Base-by-base conservation (phyloP, 2,113 vertebrate species). In the Strigops habroptila region DNA sequence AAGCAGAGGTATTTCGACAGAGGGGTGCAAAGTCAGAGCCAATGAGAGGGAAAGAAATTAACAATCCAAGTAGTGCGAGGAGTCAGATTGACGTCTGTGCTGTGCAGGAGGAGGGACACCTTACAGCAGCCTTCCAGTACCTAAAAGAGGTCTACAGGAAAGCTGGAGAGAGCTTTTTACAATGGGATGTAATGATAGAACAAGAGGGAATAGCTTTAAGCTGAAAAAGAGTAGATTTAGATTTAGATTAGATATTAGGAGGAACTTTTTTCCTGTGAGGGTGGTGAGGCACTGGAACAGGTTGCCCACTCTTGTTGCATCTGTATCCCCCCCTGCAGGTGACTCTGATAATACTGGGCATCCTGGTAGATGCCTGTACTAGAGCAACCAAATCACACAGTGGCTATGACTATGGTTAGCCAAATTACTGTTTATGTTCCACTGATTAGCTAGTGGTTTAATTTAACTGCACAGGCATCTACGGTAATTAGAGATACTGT, bases 11-110 rank as follows among this genome's bases (percentile, higher is more conserved):
- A 10, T 86, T 49, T 53, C 1, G 18, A 3, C 9, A 25, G 25
- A 82, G 22, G 33, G 13, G 8, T 57, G 11, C 4, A 86, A 82
- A 93, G 28, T 43, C 28, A 77, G 52, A 55, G 33, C 14, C 39
- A 41, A 33, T 49, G 25, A 76, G 39, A 69, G 5, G 21, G 14
- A 59, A 76, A 65, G 25, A 49, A 41, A 78, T 1, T 2, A 62
- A 31, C 14, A 51, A 7, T 17, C 21, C 14, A 1, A 21, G 33
- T 8, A 44, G 2, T n/a, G 7, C 2, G 12, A 69, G 18, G 18
- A 24, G 5, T 39, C 0, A 0, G n/a, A 48, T 4, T 77, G 9
- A 12, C 60, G 23, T 31, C 59, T 76, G 28, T 13, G 37, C n/a
- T 59, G 14, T 55, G 33, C 41, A 67, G 25, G 37, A 76, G 18